phyloP scores from a whole-genome alignment of 2,113 vertebrate species.

The Theristicus caerulescens region DNA sequence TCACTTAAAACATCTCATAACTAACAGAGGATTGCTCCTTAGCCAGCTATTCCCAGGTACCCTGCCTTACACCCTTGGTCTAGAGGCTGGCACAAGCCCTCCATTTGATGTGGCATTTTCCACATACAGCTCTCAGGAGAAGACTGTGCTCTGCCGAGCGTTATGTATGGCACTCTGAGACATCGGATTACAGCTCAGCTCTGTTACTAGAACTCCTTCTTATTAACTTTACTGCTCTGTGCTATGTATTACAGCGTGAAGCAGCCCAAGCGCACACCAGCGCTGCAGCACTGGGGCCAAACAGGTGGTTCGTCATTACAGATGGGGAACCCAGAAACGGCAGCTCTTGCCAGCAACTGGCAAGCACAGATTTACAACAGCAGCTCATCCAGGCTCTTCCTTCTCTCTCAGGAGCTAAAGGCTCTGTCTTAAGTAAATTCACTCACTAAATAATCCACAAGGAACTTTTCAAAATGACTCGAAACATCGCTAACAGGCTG shows the following conservation, averaged over 20 bases:
- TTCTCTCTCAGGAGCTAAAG: neutral
- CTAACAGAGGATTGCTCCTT: neutral
- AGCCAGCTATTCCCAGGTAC: neutral
- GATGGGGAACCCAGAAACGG: neutral
- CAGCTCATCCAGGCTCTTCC: accelerated
- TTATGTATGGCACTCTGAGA: neutral
- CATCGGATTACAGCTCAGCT: neutral
- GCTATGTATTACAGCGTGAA: neutral
- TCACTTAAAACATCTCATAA: neutral
- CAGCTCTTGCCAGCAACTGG: neutral
- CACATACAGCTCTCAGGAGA: neutral
- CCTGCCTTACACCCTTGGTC: neutral
- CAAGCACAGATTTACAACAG: neutral
- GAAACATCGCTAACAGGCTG: neutral
- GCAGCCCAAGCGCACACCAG: neutral
- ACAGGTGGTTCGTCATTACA: neutral
- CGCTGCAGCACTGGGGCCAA: neutral
- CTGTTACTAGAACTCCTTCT: neutral
- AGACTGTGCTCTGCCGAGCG: accelerated
- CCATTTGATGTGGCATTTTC: neutral
- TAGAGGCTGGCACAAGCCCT: neutral
- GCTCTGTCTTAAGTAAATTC: slow-evolving; percentile 28
- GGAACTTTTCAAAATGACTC: neutral
- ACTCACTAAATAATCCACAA: slow-evolving; percentile 38
- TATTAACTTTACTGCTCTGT: neutral